phyloP scores from a whole-genome alignment of 2,888 invertebrate species.

The Noctuana brunneofusca region DNA sequence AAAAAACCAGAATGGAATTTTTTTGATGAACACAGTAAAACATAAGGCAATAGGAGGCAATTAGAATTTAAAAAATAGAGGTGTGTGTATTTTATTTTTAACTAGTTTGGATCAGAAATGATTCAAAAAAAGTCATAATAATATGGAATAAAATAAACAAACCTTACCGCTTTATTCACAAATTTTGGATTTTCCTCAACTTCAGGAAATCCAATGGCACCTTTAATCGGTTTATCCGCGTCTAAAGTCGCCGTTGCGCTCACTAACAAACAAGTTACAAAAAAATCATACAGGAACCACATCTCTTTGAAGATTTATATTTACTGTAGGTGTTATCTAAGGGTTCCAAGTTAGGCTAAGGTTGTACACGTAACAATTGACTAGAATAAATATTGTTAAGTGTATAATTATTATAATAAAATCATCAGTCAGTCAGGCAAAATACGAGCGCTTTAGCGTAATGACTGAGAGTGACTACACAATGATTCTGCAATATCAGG shows the following conservation, averaged over 20 bases:
- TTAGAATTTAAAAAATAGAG: too few relatives aligned
- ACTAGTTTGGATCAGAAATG: too few relatives aligned
- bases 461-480: constrained; percentile 48
- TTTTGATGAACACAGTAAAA: too few relatives aligned
- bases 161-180: constrained; percentile 66
- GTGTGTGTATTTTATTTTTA: too few relatives aligned
- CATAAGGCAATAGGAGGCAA: too few relatives aligned
- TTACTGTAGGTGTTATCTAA: neutral
- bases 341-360: neutral
- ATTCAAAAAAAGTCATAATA: too few relatives aligned
- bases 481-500: constrained; percentile 46
- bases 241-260: constrained; percentile 1
- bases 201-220: constrained; percentile 72
- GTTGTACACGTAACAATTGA: neutral
- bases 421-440: neutral
- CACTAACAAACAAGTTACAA: constrained; percentile 15
- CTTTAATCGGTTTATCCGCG: constrained; percentile 38
- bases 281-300: constrained; percentile 10
- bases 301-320: constrained; percentile 4
- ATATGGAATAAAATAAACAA: neutral
- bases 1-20: too few relatives aligned
- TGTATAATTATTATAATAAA: neutral
- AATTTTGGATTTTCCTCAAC: constrained; percentile 60
- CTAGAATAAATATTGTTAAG: neutral
- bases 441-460: constrained; percentile 40